Conservation (phyloP, 2,888 invertebrate species). For the Tenthredo scrophulariae region DNA sequence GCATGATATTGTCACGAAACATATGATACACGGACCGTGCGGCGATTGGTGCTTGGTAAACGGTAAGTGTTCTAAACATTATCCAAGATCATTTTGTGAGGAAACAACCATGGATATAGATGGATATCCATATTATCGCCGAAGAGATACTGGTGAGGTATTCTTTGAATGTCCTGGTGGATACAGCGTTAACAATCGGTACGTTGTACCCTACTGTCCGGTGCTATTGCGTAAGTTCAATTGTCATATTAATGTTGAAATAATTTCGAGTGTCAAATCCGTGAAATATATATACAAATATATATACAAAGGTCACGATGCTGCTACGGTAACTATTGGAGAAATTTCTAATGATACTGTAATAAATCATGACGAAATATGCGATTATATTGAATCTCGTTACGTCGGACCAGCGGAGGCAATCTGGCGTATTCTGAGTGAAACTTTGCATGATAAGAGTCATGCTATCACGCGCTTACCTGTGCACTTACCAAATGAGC, state of each 20-base stretch:
- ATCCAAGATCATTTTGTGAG: constrained; percentile 63
- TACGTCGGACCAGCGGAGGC: constrained; percentile 73
- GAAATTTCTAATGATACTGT: neutral
- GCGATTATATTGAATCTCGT: constrained; percentile 66
- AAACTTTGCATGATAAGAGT: constrained; percentile 62
- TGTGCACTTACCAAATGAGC: constrained; percentile 65
- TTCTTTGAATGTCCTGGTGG: constrained; percentile 59
- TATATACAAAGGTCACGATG: constrained; percentile 59
- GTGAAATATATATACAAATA: constrained; percentile 63
- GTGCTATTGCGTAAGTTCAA: constrained; percentile 57
- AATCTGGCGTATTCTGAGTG: constrained; percentile 66
- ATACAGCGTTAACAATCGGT: constrained; percentile 3
- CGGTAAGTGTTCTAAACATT: constrained; percentile 66
- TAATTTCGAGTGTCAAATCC: constrained; percentile 58
- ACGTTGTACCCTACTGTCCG: constrained; percentile 12
- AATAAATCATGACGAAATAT: constrained; percentile 60
- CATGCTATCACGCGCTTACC: constrained; percentile 69
- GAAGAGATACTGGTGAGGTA: constrained; percentile 40
- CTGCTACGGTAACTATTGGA: constrained; percentile 48
- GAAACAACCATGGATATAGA: neutral
- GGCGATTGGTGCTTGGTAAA: constrained; percentile 65
- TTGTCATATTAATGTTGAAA: constrained; percentile 62
- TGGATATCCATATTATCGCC: constrained; percentile 52
- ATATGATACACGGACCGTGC: constrained; percentile 74
- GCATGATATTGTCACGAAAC: constrained; percentile 66